Percentiles rank a stretch among this genome's conserved stretches.
Conservation (phyloP, 2,797 vertebrate genomes). For the Enteromius thamalakanensis region DNA sequence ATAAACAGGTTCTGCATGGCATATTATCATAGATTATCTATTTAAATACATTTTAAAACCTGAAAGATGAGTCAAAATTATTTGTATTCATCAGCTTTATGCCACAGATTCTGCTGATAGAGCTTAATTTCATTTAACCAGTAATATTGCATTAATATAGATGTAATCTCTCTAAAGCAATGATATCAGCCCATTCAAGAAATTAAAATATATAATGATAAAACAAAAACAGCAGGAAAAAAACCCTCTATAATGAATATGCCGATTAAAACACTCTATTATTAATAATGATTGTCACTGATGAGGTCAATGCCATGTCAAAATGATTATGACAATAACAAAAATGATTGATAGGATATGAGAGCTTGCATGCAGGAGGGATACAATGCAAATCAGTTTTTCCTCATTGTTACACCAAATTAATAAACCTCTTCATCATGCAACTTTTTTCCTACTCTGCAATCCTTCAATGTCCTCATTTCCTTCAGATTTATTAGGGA, state of each 20-base stretch:
- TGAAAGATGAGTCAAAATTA: not conserved
- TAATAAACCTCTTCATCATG: conserved; percentile 52
- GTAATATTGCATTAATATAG: not conserved
- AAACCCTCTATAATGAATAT: not conserved
- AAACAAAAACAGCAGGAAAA: not conserved
- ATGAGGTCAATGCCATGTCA: conserved; percentile 19
- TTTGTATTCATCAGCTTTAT: not conserved
- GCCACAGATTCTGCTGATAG: not conserved
- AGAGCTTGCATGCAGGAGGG: conserved; percentile 27
- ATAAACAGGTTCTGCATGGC: not conserved
- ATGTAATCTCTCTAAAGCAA: not conserved
- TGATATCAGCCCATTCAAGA: not conserved
- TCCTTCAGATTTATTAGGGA: conserved; percentile 63
- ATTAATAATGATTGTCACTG: not conserved
- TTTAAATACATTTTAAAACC: not conserved
- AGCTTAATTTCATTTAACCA: not conserved
- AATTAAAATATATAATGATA: not conserved
- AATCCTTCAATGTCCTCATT: conserved; percentile 63
- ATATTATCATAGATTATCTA: not conserved
- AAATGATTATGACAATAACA: conserved; percentile 25
- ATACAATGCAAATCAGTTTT: conserved; percentile 43
- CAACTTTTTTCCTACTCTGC: conserved; percentile 25
- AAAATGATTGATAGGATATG: conserved; percentile 35
- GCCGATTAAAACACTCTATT: not conserved
- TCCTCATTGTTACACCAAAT: conserved; percentile 57